Conservation (phyloP, 2,797 vertebrate genomes). For the Aplochiton taeniatus region DNA sequence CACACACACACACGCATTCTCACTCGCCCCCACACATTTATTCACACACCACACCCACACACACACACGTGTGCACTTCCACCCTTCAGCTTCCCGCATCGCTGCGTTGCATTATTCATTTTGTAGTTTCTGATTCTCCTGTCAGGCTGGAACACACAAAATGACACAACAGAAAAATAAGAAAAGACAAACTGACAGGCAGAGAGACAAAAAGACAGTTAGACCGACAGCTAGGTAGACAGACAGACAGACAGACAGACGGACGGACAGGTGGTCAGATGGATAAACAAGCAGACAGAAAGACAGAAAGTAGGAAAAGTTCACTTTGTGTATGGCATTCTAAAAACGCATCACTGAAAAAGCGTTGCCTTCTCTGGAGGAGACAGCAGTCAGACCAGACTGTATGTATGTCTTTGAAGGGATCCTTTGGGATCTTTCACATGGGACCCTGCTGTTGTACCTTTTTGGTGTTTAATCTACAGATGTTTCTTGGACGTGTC, state of each 20-base stretch:
- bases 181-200: background rate
- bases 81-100: constrained; percentile 13
- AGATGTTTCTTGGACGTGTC: too few species aligned
- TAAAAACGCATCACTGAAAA: too few species aligned
- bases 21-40: background rate
- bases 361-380: too few species aligned
- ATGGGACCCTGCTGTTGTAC: too few species aligned
- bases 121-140: constrained; percentile 9
- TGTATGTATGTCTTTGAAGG: too few species aligned
- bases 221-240: constrained; percentile 1
- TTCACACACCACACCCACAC: too few species aligned
- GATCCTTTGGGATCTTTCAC: too few species aligned
- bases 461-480: too few species aligned
- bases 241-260: background rate
- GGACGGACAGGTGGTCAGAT: background rate
- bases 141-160: constrained; percentile 3
- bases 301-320: background rate
- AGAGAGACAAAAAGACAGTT: background rate
- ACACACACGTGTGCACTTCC: too few species aligned
- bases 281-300: background rate
- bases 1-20: background rate
- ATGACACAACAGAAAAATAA: background rate
- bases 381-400: too few species aligned
- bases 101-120: constrained; percentile 12
- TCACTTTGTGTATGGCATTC: too few species aligned